phyloP scores from a whole-genome alignment of 2,888 invertebrate species.

The Epistrophe grossulariae region DNA sequence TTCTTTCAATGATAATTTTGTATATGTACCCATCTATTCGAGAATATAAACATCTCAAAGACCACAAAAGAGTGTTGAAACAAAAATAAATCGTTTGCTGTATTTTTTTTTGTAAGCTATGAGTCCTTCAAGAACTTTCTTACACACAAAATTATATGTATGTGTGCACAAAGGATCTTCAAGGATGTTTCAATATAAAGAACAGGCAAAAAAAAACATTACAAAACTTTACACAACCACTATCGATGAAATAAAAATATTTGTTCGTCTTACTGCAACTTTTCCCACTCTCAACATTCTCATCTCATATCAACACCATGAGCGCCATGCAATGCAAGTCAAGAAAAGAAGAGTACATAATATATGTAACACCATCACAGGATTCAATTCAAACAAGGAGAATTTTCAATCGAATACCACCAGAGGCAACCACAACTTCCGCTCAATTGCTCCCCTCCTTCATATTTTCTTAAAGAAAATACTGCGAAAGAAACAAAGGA shows the following conservation, averaged over 20 bases:
- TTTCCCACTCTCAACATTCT: conserved; percentile 17
- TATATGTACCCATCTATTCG: neutral
- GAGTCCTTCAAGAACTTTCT: neutral
- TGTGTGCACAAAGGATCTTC: neutral
- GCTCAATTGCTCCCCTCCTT: conserved; percentile 1
- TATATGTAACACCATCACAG: neutral
- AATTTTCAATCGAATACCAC: conserved; percentile 38
- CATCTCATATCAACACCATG: conserved; percentile 9
- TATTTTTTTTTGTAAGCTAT: conserved; percentile 8
- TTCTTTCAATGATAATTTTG: neutral
- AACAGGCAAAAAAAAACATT: neutral
- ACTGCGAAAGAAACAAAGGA: neutral
- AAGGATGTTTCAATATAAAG: conserved; percentile 5
- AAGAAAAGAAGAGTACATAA: conserved; percentile 12
- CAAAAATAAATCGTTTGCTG: conserved; percentile 36
- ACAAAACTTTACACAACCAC: conserved; percentile 12
- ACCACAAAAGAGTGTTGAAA: conserved; percentile 31
- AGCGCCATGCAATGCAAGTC: neutral
- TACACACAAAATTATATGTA: neutral
- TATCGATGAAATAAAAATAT: conserved; percentile 47
- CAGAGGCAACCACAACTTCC: conserved; percentile 4
- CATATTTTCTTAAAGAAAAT: neutral
- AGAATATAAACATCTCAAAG: conserved; percentile 29
- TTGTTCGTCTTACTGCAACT: conserved; percentile 17
- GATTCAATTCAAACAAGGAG: neutral